phyloP scores from a whole-genome alignment of 1,140 invertebrate species.

The Solenopsis fugax region DNA sequence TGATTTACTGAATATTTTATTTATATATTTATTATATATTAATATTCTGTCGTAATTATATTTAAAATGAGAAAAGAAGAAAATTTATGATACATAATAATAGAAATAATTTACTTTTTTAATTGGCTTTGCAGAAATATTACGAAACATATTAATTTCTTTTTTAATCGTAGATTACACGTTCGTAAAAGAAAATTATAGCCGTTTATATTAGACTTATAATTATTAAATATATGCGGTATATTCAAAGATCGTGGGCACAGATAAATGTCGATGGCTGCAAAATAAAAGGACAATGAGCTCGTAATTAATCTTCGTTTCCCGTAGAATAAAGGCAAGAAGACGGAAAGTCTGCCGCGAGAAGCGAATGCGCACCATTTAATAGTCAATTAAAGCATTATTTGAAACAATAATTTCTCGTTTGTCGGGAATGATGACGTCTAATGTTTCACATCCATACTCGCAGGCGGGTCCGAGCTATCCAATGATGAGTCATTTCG shows the following conservation, averaged over 20 bases:
- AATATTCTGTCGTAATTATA: no score
- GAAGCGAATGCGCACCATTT: conserved; percentile 1
- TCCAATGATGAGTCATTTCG: conserved; percentile 33
- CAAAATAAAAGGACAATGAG: background rate
- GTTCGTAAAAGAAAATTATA: conserved; percentile 1
- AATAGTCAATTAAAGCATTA: conserved; percentile 35
- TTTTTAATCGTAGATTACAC: background rate
- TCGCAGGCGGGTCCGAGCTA: background rate
- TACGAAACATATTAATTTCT: conserved; percentile 1
- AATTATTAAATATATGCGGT: background rate
- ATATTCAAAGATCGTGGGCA: background rate
- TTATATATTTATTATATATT: no score
- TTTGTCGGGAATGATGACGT: conserved; percentile 1
- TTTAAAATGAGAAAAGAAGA: no score
- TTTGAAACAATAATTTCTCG: conserved; percentile 26
- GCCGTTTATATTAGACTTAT: background rate
- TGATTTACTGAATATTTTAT: no score
- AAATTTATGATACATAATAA: no score
- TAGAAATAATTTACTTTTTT: background rate
- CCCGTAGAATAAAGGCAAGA: background rate
- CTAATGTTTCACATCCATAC: background rate
- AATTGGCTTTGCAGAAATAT: background rate
- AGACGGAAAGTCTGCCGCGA: background rate
- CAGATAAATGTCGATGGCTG: conserved; percentile 6
- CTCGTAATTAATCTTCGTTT: conserved; percentile 39